Evolutionary conservation across 2,113 vertebrate species (phyloP).

Genomic region (Emydocephalus ijimae): DNA sequence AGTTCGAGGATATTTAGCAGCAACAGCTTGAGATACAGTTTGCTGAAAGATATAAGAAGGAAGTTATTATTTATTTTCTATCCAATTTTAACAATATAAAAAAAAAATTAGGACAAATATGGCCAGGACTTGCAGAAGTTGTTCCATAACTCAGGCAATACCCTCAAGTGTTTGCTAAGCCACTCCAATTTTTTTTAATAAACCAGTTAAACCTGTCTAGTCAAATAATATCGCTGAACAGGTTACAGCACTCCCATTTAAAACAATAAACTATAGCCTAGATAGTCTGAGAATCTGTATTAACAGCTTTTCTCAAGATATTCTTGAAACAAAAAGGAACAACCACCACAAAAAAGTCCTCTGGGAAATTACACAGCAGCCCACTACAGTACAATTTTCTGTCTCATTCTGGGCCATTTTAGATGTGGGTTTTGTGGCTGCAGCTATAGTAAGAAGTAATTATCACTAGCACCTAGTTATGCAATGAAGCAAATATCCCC

Average conservation of each 20-base stretch:
- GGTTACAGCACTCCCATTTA: background rate
- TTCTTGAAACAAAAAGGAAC: background rate
- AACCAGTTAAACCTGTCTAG: background rate
- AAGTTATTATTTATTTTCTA: background rate
- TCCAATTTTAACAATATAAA: background rate
- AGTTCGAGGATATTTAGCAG: conserved; percentile 86
- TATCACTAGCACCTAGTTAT: background rate
- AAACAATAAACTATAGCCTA: background rate
- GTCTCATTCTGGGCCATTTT: background rate
- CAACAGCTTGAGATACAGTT: conserved; percentile 85
- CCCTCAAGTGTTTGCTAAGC: background rate
- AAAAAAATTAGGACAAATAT: background rate
- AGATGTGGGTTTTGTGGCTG: background rate
- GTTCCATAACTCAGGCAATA: background rate
- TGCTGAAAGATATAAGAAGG: conserved; percentile 75
- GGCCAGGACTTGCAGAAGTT: background rate
- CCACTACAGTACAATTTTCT: background rate
- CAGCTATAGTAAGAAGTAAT: background rate
- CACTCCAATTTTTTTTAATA: background rate
- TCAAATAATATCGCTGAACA: background rate
- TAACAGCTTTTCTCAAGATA: background rate
- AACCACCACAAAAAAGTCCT: background rate
- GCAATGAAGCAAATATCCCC: background rate
- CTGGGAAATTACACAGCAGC: background rate
- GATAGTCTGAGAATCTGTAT: background rate